phyloP scores from a whole-genome alignment of 1,140 invertebrate species.

The Bombus fervidus region DNA sequence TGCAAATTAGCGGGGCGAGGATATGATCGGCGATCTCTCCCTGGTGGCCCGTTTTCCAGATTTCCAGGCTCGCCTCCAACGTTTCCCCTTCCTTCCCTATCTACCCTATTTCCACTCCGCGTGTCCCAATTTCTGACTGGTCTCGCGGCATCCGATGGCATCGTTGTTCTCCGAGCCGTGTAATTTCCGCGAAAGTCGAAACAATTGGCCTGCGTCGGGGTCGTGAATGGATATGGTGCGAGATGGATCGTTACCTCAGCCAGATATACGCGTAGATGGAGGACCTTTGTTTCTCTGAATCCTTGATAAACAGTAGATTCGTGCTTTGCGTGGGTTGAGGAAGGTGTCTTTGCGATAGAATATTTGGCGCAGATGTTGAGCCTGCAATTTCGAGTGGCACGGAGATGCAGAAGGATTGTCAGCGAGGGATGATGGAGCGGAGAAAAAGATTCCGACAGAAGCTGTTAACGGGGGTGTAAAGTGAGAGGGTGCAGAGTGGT shows the following conservation, averaged over 20 bases:
- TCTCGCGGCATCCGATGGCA: conserved; percentile 41
- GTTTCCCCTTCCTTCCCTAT: not conserved
- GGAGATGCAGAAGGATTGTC: too few species aligned
- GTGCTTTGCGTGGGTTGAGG: not conserved
- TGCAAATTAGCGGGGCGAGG: conserved; percentile 61
- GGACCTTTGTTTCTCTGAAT: conserved; percentile 17
- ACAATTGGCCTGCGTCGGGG: conserved; percentile 40
- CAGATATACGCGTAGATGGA: not conserved
- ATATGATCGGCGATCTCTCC: conserved; percentile 50
- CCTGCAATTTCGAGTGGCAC: too few species aligned
- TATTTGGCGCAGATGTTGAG: not conserved
- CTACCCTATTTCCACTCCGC: not conserved
- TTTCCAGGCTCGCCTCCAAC: conserved; percentile 29
- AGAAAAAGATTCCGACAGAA: not conserved
- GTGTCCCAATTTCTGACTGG: conserved; percentile 30
- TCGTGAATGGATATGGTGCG: conserved; percentile 16
- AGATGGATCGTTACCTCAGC: conserved; percentile 16
- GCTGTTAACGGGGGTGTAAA: too few species aligned
- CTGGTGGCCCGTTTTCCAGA: conserved; percentile 55
- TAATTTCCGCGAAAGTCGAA: conserved; percentile 62
- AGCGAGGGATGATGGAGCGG: too few species aligned
- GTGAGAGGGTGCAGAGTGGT: too few species aligned
- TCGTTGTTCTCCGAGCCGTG: conserved; percentile 50
- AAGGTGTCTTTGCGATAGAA: not conserved
- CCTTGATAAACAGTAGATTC: conserved; percentile 11